A percentile compares a stretch with the other conserved stretches of the same genome.
Conservation (phyloP, 2,888 invertebrate genomes). For the Bembecia ichneumoniformis region DNA sequence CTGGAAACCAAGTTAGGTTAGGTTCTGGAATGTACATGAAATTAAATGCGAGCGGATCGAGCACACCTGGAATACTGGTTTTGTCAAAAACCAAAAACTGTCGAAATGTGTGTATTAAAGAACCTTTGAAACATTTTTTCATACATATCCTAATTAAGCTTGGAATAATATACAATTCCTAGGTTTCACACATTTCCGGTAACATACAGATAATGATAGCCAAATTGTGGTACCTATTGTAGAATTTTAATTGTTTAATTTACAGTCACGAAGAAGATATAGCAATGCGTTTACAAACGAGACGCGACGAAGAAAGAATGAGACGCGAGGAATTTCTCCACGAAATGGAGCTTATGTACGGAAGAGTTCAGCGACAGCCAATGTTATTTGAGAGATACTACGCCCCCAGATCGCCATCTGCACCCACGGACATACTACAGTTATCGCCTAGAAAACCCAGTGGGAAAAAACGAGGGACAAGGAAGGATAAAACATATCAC, state of each 20-base stretch:
- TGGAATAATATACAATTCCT: too few relatives aligned
- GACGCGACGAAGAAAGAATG: constrained; percentile 78
- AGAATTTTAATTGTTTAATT: neutral
- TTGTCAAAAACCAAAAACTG: too few relatives aligned
- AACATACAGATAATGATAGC: too few relatives aligned
- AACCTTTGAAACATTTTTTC: too few relatives aligned
- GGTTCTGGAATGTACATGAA: too few relatives aligned
- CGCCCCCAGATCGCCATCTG: constrained; percentile 61
- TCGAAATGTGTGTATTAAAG: too few relatives aligned
- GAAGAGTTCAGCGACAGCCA: constrained; percentile 78
- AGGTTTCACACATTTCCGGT: too few relatives aligned
- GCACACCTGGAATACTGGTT: too few relatives aligned
- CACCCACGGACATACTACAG: constrained; percentile 38
- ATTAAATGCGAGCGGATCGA: too few relatives aligned
- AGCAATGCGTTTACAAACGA: constrained; percentile 75
- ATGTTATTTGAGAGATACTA: constrained; percentile 80
- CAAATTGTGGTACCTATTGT: neutral
- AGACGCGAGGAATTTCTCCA: constrained; percentile 77
- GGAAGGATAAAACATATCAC: constrained; percentile 31
- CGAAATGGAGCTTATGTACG: constrained; percentile 81
- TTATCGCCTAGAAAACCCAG: constrained; percentile 45
- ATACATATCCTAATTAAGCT: too few relatives aligned
- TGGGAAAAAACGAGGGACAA: constrained; percentile 32
- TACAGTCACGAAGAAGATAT: constrained; percentile 76
- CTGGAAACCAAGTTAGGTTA: too few relatives aligned